phyloP scores from a whole-genome alignment of 2,888 invertebrate genomes.

The Tuta absoluta region DNA sequence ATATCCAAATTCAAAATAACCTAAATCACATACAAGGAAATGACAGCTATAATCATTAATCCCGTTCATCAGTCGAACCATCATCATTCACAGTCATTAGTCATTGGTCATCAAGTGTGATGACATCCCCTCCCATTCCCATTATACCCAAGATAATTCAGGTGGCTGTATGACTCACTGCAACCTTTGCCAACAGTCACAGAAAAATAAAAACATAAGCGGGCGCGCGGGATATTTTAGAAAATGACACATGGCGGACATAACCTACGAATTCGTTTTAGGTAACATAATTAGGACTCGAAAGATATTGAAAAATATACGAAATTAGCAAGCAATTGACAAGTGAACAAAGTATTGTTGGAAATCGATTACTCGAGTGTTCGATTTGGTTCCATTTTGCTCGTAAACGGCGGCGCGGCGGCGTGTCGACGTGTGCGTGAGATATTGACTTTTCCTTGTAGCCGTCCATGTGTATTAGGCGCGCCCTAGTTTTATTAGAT shows the following conservation, averaged over 20 bases:
- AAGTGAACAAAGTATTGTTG: too few species aligned
- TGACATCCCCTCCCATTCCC: conserved; percentile 44
- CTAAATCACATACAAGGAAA: conserved; percentile 19
- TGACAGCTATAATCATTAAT: conserved; percentile 41
- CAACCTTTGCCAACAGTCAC: conserved; percentile 56
- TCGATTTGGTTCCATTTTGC: too few species aligned
- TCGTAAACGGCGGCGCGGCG: too few species aligned
- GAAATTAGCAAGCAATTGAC: too few species aligned
- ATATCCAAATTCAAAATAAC: too few species aligned
- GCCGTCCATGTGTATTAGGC: too few species aligned
- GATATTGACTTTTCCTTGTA: too few species aligned
- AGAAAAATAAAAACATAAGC: conserved; percentile 46
- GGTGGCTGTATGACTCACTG: conserved; percentile 61
- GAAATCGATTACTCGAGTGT: too few species aligned
- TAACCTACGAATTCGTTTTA: conserved; percentile 2
- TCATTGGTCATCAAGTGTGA: conserved; percentile 56
- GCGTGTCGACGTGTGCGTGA: too few species aligned
- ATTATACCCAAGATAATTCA: conserved; percentile 61
- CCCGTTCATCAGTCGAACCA: conserved; percentile 39
- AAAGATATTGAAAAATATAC: background rate
- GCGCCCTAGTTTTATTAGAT: too few species aligned
- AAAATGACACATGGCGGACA: background rate
- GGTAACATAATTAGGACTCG: background rate
- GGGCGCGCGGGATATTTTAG: conserved; percentile 32
- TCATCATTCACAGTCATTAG: conserved; percentile 55